Conservation (phyloP, 2,113 vertebrate genomes). For the Phalacrocorax brasilianus region DNA sequence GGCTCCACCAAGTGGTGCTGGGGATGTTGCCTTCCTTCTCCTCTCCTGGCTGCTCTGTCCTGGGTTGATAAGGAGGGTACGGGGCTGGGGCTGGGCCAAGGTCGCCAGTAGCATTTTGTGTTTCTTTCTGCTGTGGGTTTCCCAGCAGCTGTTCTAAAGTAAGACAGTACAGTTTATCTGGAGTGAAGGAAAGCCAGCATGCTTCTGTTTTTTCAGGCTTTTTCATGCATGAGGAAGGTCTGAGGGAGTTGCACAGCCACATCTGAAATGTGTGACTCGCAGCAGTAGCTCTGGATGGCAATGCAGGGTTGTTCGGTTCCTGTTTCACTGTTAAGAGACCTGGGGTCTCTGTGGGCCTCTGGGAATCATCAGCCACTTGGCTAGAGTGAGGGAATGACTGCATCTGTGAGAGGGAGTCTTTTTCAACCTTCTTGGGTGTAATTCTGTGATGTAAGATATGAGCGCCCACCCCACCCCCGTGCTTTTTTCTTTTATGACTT, state of each 20-base stretch:
- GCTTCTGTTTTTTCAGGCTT: background rate
- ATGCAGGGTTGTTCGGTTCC: background rate
- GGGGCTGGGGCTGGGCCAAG: background rate
- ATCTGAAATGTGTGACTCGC: background rate
- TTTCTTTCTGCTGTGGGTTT: background rate
- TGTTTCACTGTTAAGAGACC: rapidly evolving
- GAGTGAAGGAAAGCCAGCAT: background rate
- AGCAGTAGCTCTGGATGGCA: background rate
- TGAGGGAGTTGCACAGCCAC: background rate
- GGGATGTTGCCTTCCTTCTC: rapidly evolving
- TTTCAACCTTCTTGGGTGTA: background rate
- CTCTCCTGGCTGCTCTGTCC: background rate
- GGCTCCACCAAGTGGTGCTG: no score
- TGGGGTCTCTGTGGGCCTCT: background rate
- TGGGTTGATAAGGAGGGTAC: no score
- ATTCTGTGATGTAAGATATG: background rate
- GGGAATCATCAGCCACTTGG: background rate
- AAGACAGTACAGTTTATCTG: rapidly evolving
- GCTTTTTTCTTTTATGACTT: background rate
- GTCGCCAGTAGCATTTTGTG: background rate
- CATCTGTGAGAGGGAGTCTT: rapidly evolving
- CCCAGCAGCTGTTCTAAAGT: background rate
- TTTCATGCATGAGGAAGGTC: rapidly evolving
- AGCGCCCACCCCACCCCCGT: background rate
- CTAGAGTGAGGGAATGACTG: background rate